Conservation (phyloP, 2,113 vertebrate genomes). For the Hippopotamus amphibius region DNA sequence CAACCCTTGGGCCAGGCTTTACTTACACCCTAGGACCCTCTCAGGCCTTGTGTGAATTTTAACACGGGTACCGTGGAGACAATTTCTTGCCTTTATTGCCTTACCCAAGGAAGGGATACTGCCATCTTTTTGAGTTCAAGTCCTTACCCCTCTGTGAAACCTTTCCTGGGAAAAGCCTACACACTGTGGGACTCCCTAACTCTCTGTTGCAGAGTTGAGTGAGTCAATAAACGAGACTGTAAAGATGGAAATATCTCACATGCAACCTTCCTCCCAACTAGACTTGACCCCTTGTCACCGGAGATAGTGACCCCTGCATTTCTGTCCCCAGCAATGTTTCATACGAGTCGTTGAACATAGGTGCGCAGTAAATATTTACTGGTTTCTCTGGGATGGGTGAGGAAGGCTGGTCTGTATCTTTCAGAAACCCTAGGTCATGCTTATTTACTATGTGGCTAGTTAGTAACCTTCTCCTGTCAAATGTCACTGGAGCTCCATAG, state of each 20-base stretch:
- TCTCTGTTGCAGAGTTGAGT: not conserved
- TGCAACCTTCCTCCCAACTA: not conserved
- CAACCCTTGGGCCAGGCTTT: not conserved
- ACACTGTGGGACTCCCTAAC: not conserved
- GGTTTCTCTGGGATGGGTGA: not conserved
- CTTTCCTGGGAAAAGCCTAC: not conserved
- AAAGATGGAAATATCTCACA: not conserved
- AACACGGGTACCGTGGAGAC: not conserved
- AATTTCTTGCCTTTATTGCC: not conserved
- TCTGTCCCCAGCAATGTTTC: not conserved
- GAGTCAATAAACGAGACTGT: not conserved
- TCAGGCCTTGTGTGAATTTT: not conserved
- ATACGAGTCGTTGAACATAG: not conserved
- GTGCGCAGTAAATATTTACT: not conserved
- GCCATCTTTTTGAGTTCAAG: not conserved
- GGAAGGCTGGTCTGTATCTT: not conserved
- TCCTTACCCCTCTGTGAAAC: not conserved
- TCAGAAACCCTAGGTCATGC: not conserved
- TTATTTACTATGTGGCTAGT: not conserved
- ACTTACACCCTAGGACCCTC: not conserved
- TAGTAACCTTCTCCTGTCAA: not conserved
- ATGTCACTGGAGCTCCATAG: not conserved
- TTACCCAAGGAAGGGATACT: not conserved
- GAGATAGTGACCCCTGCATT: not conserved
- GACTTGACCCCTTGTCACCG: not conserved